Base-by-base conservation (phyloP, 2,797 vertebrate species). In the Cygnus olor region DNA sequence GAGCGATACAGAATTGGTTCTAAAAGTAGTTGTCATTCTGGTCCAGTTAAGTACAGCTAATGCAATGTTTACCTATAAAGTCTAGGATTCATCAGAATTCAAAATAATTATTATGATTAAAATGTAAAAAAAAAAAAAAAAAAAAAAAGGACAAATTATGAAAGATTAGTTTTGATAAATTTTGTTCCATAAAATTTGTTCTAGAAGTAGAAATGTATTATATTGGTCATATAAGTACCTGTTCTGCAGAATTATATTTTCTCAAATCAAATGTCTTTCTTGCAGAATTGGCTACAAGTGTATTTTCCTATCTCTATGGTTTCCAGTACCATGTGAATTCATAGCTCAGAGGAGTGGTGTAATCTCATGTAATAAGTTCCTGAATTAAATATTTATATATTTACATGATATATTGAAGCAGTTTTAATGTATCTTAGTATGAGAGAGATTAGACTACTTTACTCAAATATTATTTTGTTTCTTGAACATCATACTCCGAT, bases 391-490 rank as follows among this genome's bases (percentile, higher is more conserved):
- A 44, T 54, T 42, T 57, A 34, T 54, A 32, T 36, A 54, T 70
- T 68, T 89, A 32, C 27, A 36, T 58, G 61, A 80, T 38, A 21
- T 38, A 93, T 68, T 53, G 40, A 82, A 61, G 27, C 22, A 49
- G 27, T 66, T 91, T 91, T 73, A 66, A 44, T 57, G 19, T 66
- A 44, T 80, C 53, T 80, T 85, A 49, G n/a, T 70, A 72, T 86
- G 60, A 87, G 71, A 88, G 40, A 57, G 18, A 56, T 90, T 80
- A 73, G 72, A 63, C 79, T 72, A 66, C 42, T 89, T 86, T 94
- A 76, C 78, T 30, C 54, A 95, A 96, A 90, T 94, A 91, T 61
- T 93, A 56, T 85, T 82, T 92, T 77, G 36, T 80, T 94, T 65
- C 53, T 88, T 68, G 71, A 73, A 66, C 32, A 30, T 92, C 81